phyloP scores from a whole-genome alignment of 2,888 invertebrate species.

The Perizoma flavofasciatum region DNA sequence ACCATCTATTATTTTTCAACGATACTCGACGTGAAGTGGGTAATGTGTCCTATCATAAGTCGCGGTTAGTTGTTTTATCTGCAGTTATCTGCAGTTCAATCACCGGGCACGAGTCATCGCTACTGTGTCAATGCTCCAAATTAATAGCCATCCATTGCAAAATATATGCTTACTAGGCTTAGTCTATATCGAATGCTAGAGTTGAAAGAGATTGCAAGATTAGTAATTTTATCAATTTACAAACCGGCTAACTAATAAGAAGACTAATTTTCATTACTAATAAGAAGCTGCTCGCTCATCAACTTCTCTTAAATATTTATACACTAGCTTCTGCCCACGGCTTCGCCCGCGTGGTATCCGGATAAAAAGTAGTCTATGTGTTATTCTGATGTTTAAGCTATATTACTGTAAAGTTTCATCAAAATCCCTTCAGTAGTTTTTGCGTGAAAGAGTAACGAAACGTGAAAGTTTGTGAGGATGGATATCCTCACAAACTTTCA shows the following conservation, averaged over 20 bases:
- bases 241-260: neutral
- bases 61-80: slow-evolving; percentile 34
- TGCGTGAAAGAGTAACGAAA: too few relatives aligned
- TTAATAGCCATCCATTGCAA: slow-evolving; percentile 45
- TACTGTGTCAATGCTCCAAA: slow-evolving; percentile 40
- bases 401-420: too few relatives aligned
- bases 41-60: slow-evolving; percentile 13
- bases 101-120: slow-evolving; percentile 53
- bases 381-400: too few relatives aligned
- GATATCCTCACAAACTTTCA: too few relatives aligned
- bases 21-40: slow-evolving; percentile 22
- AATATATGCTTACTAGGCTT: slow-evolving; percentile 8
- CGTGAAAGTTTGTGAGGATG: too few relatives aligned
- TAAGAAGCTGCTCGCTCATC: neutral
- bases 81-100: slow-evolving; percentile 54
- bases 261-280: neutral
- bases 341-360: too few relatives aligned
- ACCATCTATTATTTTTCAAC: slow-evolving; percentile 7
- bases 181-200: slow-evolving; percentile 9
- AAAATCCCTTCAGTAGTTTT: too few relatives aligned
- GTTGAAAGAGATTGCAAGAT: neutral
- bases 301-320: neutral
- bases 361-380: too few relatives aligned
- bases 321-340: too few relatives aligned
- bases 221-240: neutral